phyloP scores from a whole-genome alignment of 2,113 vertebrate species.

The Phoenicopterus ruber region DNA sequence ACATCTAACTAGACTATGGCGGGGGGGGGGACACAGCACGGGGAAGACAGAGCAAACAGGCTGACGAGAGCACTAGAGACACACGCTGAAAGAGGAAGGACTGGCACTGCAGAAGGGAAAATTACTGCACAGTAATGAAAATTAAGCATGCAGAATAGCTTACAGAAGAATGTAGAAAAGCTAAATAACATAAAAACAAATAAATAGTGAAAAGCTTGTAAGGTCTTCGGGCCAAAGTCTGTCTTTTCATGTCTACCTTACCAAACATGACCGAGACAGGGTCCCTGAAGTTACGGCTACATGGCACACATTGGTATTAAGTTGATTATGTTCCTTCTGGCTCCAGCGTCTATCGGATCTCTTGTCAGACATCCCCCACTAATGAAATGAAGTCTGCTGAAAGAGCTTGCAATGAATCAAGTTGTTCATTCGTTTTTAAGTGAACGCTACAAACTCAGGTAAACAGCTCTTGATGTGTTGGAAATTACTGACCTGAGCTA shows the following conservation, averaged over 20 bases:
- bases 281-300: not conserved
- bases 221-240: not conserved
- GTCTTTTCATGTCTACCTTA: not conserved
- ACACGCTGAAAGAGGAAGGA: not conserved
- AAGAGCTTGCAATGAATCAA: not conserved
- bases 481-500: not conserved
- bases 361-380: not conserved
- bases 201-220: not conserved
- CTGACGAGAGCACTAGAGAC: not conserved
- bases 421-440: not conserved
- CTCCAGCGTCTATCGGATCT: not conserved
- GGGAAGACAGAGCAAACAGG: not conserved
- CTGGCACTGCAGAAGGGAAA: not conserved
- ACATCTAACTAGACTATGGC: not conserved
- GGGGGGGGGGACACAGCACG: not conserved
- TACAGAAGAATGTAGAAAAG: not conserved
- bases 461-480: not conserved
- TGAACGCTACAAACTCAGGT: not conserved
- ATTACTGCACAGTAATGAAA: not conserved
- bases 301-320: not conserved
- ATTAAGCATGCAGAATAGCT: not conserved
- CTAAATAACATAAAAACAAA: not conserved
- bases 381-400: not conserved
- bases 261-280: fast-evolving
- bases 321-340: not conserved